Evolutionary conservation across 2,888 invertebrate genomes (phyloP).

Genomic region (Stenchaetothrips biformis): DNA sequence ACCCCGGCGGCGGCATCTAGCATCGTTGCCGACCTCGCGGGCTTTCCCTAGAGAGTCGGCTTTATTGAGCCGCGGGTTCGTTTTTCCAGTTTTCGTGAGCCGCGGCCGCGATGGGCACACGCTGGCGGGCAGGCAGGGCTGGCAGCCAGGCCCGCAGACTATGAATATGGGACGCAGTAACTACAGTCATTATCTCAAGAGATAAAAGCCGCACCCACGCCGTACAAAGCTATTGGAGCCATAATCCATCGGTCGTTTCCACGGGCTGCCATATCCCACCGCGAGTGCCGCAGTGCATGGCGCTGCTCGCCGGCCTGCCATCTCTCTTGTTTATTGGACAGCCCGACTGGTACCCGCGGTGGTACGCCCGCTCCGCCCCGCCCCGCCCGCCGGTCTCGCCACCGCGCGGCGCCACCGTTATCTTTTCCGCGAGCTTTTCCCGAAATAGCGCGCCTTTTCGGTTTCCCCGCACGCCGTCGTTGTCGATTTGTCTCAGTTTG

Average conservation of each 20-base stretch:
- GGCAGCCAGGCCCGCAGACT: not conserved
- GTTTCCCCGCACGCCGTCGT: too few species aligned
- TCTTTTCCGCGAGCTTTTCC: too few species aligned
- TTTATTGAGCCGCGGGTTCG: too few species aligned
- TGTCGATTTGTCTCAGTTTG: too few species aligned
- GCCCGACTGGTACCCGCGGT: not conserved
- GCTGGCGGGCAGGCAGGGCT: not conserved
- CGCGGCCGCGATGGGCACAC: too few species aligned
- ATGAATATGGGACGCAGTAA: slow-evolving; percentile 23
- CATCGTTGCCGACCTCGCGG: too few species aligned
- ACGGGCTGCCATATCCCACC: not conserved
- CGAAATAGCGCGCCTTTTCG: too few species aligned
- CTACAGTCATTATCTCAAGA: slow-evolving; percentile 21
- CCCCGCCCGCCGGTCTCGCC: not conserved
- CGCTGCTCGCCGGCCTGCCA: not conserved
- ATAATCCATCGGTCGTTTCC: slow-evolving; percentile 24
- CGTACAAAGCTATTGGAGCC: slow-evolving; percentile 6
- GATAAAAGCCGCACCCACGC: slow-evolving; percentile 24
- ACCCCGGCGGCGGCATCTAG: too few species aligned
- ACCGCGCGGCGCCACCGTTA: too few species aligned
- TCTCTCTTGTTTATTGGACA: slow-evolving; percentile 21
- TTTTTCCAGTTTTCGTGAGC: not conserved
- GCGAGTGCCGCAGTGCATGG: not conserved
- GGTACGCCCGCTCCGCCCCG: not conserved
- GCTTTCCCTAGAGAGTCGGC: too few species aligned